Evolutionary conservation across 2,888 invertebrate genomes (phyloP).

Genomic region (Gandaritis pyraliata): DNA sequence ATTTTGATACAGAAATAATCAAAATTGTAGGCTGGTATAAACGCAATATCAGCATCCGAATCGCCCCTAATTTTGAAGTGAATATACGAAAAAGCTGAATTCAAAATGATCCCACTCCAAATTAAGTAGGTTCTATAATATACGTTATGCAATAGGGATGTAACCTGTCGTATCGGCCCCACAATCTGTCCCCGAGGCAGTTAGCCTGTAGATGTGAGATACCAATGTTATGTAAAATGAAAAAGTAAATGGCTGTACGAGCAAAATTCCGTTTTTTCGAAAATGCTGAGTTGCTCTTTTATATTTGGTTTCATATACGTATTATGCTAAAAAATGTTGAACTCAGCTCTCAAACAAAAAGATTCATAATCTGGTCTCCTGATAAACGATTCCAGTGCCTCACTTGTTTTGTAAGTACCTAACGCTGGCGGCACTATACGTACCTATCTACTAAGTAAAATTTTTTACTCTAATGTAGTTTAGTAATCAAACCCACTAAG

Average conservation of each 20-base stretch:
- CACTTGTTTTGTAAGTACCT: too few species aligned
- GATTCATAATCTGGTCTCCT: too few species aligned
- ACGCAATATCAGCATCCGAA: background rate
- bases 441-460: too few species aligned
- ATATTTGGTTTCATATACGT: background rate
- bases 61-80: slow-evolving; percentile 12
- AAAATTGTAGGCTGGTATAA: background rate
- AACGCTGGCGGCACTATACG: too few species aligned
- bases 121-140: slow-evolving; percentile 22
- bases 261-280: slow-evolving; percentile 32
- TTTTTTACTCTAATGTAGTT: too few species aligned
- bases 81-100: slow-evolving; percentile 6
- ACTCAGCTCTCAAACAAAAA: too few species aligned
- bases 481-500: too few species aligned
- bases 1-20: too few species aligned
- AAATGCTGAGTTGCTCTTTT: slow-evolving; percentile 16
- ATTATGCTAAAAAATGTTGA: background rate
- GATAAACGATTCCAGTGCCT: too few species aligned
- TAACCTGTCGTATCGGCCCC: slow-evolving; percentile 24
- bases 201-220: slow-evolving; percentile 34
- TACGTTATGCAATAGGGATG: slow-evolving; percentile 22
- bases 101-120: slow-evolving; percentile 13
- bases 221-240: slow-evolving; percentile 37
- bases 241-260: slow-evolving; percentile 25
- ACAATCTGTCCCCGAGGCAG: slow-evolving; percentile 32